These are phyloP conservation scores for Trichogramma evanescens DNA, from an alignment of 2,888 invertebrate genomes.

Conservation along the genomic window DNA sequence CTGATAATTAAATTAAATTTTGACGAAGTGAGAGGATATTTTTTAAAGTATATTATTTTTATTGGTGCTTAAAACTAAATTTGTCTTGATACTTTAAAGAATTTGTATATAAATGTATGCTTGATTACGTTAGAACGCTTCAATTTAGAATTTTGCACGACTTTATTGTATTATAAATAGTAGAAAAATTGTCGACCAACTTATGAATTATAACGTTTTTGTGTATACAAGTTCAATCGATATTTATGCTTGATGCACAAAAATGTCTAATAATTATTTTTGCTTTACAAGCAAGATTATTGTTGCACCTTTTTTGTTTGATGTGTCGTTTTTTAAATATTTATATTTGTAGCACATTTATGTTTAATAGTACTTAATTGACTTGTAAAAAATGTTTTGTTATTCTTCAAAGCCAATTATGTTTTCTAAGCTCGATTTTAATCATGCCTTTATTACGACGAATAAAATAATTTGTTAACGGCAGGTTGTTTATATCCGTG, in stretches of 20 bases:
- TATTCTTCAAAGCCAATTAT: too few relatives aligned
- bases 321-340: background rate
- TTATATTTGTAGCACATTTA: background rate
- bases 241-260: constrained; percentile 2
- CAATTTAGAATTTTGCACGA: background rate
- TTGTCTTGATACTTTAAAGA: too few relatives aligned
- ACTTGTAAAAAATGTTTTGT: too few relatives aligned
- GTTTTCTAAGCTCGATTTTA: background rate
- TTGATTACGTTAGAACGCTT: too few relatives aligned
- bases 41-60: too few relatives aligned
- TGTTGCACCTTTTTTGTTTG: background rate
- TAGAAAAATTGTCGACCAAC: background rate
- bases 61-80: too few relatives aligned
- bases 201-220: background rate
- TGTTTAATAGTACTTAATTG: background rate
- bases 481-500: constrained; percentile 41
- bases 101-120: too few relatives aligned
- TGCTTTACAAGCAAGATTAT: background rate
- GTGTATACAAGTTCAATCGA: background rate
- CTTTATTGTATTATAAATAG: background rate
- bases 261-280: constrained; percentile 2
- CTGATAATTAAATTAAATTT: too few relatives aligned
- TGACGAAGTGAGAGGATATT: too few relatives aligned
- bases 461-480: constrained; percentile 11
- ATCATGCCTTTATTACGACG: background rate